Evolutionary conservation across 1,140 invertebrate species (phyloP).

Genomic region (Bombus breviceps): DNA sequence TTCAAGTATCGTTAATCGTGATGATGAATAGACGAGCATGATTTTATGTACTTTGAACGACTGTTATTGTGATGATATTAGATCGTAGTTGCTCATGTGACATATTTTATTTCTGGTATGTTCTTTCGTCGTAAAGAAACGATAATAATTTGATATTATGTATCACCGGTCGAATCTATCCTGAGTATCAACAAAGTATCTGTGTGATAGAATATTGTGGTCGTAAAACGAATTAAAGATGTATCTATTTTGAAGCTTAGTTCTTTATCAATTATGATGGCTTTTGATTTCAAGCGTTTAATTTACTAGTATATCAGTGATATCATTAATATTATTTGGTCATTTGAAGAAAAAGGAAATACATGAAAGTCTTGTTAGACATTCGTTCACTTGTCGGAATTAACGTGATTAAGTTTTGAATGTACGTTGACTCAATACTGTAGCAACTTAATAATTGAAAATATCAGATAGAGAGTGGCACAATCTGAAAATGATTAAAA

Average conservation of each 20-base stretch:
- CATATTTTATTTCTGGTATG: not conserved
- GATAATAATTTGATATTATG: not conserved
- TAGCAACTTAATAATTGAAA: not conserved
- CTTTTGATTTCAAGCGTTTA: not conserved
- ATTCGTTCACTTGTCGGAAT: no score
- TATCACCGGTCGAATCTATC: not conserved
- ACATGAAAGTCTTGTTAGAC: no score
- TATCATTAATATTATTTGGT: not conserved
- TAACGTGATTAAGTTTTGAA: no score
- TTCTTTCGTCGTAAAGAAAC: not conserved
- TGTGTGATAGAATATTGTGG: not conserved
- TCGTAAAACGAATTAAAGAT: not conserved
- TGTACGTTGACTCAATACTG: not conserved
- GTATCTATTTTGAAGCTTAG: not conserved
- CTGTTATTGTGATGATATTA: not conserved
- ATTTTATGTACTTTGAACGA: not conserved
- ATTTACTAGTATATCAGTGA: no score
- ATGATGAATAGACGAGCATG: not conserved
- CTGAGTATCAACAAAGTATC: not conserved
- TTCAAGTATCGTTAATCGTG: not conserved
- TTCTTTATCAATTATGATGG: not conserved
- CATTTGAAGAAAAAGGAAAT: no score
- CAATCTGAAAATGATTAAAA: not conserved
- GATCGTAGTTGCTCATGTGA: not conserved
- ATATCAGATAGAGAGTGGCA: not conserved